Conservation (phyloP, 1,140 invertebrate genomes). For the Drosophila pruinosa region DNA sequence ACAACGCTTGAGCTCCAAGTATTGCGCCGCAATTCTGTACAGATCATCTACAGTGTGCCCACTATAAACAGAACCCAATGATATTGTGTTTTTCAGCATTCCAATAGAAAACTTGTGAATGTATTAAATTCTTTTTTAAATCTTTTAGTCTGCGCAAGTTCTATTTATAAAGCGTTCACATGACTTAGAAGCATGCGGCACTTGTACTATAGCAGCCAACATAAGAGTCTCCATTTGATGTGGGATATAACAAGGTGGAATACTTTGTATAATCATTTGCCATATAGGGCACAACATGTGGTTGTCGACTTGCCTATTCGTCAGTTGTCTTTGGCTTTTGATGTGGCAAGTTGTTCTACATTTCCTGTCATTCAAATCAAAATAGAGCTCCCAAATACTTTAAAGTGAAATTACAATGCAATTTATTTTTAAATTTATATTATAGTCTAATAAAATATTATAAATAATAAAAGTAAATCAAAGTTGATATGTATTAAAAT, state of each 20-base stretch:
- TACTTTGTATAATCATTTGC: conserved; percentile 10
- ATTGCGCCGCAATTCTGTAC: conserved; percentile 30
- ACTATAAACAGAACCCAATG: not conserved
- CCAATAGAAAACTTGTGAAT: not conserved
- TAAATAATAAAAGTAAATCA: too few species aligned
- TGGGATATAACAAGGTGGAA: conserved; percentile 24
- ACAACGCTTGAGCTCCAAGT: conserved; percentile 16
- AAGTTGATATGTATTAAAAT: too few species aligned
- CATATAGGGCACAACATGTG: conserved; percentile 11
- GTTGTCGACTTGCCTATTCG: not conserved
- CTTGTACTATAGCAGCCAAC: too few species aligned
- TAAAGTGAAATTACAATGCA: too few species aligned
- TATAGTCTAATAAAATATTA: too few species aligned
- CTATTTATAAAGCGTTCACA: not conserved
- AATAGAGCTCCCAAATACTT: too few species aligned
- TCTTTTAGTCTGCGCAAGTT: not conserved
- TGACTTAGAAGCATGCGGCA: not conserved
- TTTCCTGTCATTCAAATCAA: not conserved
- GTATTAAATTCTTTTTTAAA: not conserved
- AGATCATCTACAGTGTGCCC: not conserved
- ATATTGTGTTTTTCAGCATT: not conserved
- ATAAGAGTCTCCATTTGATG: conserved; percentile 3
- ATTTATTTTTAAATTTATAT: too few species aligned
- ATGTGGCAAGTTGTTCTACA: conserved; percentile 2
- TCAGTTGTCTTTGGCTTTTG: not conserved